phyloP scores from a whole-genome alignment of 2,113 vertebrate genomes.

The Psittacula cyanocephala region DNA sequence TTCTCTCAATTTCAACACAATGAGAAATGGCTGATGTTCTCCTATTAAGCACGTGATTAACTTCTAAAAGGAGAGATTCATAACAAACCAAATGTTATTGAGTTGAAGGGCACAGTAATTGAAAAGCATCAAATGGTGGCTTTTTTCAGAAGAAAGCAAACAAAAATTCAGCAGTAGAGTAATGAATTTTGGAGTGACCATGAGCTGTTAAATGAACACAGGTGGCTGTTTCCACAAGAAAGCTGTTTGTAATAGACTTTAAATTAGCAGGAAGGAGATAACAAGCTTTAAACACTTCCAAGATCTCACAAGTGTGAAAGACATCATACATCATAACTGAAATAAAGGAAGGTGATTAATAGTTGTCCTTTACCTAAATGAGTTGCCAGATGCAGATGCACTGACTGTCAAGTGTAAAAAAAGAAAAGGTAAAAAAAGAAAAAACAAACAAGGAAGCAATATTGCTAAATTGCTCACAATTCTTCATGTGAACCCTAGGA shows the following conservation, averaged over 20 bases:
- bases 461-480: background rate
- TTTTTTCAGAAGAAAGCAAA: conserved; percentile 41
- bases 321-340: conserved; percentile 72
- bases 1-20: background rate
- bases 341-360: conserved; percentile 75
- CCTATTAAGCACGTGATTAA: conserved; percentile 49
- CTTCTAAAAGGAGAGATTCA: conserved; percentile 28
- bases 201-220: conserved; percentile 71
- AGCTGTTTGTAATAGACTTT: conserved; percentile 69
- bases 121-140: conserved; percentile 14
- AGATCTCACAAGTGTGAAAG: conserved; percentile 74
- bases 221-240: conserved; percentile 71
- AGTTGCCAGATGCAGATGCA: conserved; percentile 76
- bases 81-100: conserved; percentile 18
- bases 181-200: conserved; percentile 64
- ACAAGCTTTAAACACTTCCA: conserved; percentile 65
- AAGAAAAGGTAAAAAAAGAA: background rate
- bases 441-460: background rate
- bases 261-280: conserved; percentile 71
- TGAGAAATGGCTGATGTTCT: conserved; percentile 24
- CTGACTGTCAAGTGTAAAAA: conserved; percentile 34
- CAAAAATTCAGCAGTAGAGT: conserved; percentile 19
- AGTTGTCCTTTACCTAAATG: conserved; percentile 70
- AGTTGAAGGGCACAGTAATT: conserved; percentile 53
- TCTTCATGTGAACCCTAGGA: background rate